Percentiles rank a stretch among this genome's conserved stretches.
Evolutionary conservation across 2,888 invertebrate genomes (phyloP).

Genomic region (Hanleya hanleyi): DNA sequence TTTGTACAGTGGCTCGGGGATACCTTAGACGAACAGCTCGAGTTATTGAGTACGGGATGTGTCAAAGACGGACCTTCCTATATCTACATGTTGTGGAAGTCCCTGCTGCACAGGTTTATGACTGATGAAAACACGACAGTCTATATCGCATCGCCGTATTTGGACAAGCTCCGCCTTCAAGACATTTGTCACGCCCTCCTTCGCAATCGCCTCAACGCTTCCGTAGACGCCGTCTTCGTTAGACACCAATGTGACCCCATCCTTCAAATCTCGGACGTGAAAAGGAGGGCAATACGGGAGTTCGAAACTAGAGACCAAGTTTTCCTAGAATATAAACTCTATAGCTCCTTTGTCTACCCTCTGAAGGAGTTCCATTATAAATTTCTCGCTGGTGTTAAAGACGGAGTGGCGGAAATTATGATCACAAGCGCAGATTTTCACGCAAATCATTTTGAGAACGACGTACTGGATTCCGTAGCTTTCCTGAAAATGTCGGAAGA

Average conservation of each 20-base stretch:
- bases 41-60: constrained; percentile 39
- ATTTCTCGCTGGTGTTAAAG: constrained; percentile 56
- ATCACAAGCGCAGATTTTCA: constrained; percentile 61
- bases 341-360: constrained; percentile 55
- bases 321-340: constrained; percentile 63
- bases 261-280: constrained; percentile 49
- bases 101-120: constrained; percentile 62
- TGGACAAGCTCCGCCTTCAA: constrained; percentile 58
- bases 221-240: constrained; percentile 54
- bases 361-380: constrained; percentile 48
- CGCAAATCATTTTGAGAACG: constrained; percentile 49
- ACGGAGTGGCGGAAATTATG: constrained; percentile 53
- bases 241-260: constrained; percentile 44
- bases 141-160: constrained; percentile 60
- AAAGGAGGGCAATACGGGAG: constrained; percentile 40
- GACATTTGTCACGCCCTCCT: constrained; percentile 60
- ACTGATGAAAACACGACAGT: constrained; percentile 49
- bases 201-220: constrained; percentile 49
- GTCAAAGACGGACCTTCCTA: constrained; percentile 52
- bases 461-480: constrained; percentile 45
- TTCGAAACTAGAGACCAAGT: constrained; percentile 51
- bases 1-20: constrained; percentile 41
- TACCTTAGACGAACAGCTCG: constrained; percentile 39
- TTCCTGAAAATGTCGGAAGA: constrained; percentile 47
- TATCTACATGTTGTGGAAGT: constrained; percentile 66